These are phyloP conservation scores for Pharmacophagus antenor DNA, from an alignment of 2,888 invertebrate species.

Conservation along the genomic window DNA sequence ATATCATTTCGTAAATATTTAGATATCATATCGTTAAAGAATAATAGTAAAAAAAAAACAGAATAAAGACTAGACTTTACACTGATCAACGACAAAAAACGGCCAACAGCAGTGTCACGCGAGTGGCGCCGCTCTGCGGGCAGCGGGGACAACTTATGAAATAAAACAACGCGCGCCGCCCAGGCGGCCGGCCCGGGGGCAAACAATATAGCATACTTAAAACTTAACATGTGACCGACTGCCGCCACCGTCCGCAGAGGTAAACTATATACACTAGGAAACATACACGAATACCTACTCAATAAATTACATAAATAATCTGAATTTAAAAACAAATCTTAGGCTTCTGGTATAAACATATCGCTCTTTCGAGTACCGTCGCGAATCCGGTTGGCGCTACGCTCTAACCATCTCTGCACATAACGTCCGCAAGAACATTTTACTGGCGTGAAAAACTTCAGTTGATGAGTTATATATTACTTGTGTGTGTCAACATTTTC, in stretches of 20 bases:
- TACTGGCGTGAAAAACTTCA: constrained; percentile 3
- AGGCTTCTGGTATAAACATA: constrained; percentile 73
- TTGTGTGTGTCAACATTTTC: too few species aligned
- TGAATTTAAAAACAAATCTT: constrained; percentile 79
- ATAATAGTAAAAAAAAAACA: constrained; percentile 77
- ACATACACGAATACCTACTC: constrained; percentile 69
- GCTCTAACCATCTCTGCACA: constrained; percentile 29
- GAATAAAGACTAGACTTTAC: constrained; percentile 82
- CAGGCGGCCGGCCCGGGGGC: constrained; percentile 35
- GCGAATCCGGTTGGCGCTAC: constrained; percentile 42
- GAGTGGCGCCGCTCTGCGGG: constrained; percentile 50
- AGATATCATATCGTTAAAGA: constrained; percentile 72
- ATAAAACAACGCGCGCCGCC: constrained; percentile 33
- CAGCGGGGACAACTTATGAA: constrained; percentile 36
- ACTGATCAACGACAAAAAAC: constrained; percentile 78
- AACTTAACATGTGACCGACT: constrained; percentile 46
- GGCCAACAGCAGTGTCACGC: constrained; percentile 73
- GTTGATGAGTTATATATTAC: too few species aligned
- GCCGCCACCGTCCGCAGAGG: constrained; percentile 48
- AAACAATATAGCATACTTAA: constrained; percentile 46
- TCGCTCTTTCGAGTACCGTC: constrained; percentile 49
- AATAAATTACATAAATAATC: constrained; percentile 80
- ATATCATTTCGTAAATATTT: constrained; percentile 78
- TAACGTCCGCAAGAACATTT: constrained; percentile 15
- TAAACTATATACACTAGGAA: constrained; percentile 50